phyloP scores from a whole-genome alignment of 2,113 vertebrate species.

The Lagenorhynchus albirostris region DNA sequence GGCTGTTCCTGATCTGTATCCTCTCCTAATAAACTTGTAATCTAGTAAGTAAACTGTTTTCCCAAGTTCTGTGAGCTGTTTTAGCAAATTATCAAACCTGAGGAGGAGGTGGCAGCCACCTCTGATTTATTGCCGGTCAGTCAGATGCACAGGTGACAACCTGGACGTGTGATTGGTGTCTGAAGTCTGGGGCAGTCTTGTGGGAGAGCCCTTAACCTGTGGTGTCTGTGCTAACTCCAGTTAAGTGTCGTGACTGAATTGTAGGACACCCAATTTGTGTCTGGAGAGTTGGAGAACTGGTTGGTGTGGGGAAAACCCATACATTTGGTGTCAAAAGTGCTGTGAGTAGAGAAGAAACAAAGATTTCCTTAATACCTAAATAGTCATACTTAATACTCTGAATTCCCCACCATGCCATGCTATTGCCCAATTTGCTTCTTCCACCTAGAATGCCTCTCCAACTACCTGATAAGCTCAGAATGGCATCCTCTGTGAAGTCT shows the following conservation, averaged over 20 bases:
- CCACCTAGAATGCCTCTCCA: not conserved
- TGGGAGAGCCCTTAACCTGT: not conserved
- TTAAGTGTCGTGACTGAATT: not conserved
- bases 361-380: not conserved
- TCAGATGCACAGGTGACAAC: not conserved
- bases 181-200: not conserved
- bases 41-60: not conserved
- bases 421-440: not conserved
- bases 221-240: not conserved
- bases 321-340: not conserved
- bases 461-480: not conserved
- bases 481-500: not conserved
- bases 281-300: not conserved
- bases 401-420: not conserved
- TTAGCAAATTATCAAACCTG: not conserved
- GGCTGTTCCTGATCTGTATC: not conserved
- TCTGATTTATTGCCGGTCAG: not conserved
- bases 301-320: not conserved
- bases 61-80: not conserved
- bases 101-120: not conserved
- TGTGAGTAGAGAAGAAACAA: not conserved
- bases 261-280: not conserved
- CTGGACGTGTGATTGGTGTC: not conserved
- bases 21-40: not conserved
- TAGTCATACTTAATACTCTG: not conserved